phyloP scores from a whole-genome alignment of 2,888 invertebrate genomes.

The Palloptera scutellata region DNA sequence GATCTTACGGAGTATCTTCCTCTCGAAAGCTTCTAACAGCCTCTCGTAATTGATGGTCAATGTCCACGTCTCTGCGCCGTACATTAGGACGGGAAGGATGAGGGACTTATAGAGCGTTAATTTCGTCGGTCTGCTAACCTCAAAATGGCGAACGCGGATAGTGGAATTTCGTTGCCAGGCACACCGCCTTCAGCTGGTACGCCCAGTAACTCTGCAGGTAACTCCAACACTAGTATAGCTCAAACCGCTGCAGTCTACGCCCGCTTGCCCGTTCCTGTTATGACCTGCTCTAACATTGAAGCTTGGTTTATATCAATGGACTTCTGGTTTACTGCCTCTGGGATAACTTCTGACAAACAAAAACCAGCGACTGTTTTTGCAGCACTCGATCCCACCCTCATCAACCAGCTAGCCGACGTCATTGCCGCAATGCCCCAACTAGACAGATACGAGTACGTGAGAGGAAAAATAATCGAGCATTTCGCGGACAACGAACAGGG shows the following conservation, averaged over 20 bases:
- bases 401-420: conserved; percentile 20
- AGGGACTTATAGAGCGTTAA: no score
- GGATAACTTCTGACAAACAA: conserved; percentile 14
- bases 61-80: no score
- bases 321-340: conserved; percentile 17
- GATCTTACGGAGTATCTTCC: no score
- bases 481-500: no score
- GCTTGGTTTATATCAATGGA: conserved; percentile 40
- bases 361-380: conserved; percentile 1
- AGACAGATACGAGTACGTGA: conserved; percentile 13
- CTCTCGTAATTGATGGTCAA: no score
- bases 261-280: conserved; percentile 10
- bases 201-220: neutral
- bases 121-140: no score
- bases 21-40: no score
- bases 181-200: no score
- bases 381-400: no score
- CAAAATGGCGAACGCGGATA: no score
- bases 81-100: no score
- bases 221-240: neutral
- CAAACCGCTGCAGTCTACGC: neutral
- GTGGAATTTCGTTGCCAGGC: conserved; percentile 3
- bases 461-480: conserved; percentile 19
- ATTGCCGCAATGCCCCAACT: conserved; percentile 11
- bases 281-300: conserved; percentile 4